Percentiles rank a stretch among this genome's conserved stretches.
phyloP scores from a whole-genome alignment of 2,113 vertebrate species.

The Leuciscus idus region DNA sequence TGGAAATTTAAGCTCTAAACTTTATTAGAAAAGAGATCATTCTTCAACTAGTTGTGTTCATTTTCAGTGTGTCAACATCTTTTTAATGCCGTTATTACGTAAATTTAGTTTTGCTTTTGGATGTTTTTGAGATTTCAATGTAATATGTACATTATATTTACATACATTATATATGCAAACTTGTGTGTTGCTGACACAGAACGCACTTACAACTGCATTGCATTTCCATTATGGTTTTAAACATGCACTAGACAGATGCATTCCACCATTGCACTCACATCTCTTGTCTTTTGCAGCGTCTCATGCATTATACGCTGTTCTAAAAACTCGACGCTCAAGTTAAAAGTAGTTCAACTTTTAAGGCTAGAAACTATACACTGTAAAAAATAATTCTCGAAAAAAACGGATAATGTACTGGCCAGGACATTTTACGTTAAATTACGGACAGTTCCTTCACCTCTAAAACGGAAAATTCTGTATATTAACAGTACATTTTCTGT shows the following conservation, averaged over 20 bases:
- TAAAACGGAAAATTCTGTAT: too few relatives aligned
- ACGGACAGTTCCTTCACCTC: too few relatives aligned
- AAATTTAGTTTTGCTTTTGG: not conserved
- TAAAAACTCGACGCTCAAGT: not conserved
- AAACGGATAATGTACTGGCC: too few relatives aligned
- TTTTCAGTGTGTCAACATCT: not conserved
- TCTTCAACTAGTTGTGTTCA: not conserved
- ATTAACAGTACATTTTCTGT: too few relatives aligned
- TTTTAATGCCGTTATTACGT: not conserved
- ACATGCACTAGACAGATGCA: too few relatives aligned
- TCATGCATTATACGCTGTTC: too few relatives aligned
- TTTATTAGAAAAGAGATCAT: not conserved
- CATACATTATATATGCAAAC: not conserved
- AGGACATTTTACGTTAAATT: too few relatives aligned
- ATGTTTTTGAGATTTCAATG: too few relatives aligned
- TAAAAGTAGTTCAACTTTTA: not conserved
- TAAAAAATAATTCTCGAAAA: too few relatives aligned
- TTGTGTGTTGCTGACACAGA: not conserved
- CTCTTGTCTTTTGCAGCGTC: too few relatives aligned
- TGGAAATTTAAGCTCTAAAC: not conserved
- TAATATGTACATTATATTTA: not conserved
- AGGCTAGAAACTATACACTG: not conserved
- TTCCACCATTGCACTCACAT: too few relatives aligned
- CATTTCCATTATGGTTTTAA: not conserved
- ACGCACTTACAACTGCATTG: not conserved